These are phyloP conservation scores for Phylloscopus collybita DNA, from an alignment of 2,797 vertebrate species.

Conservation along the genomic window DNA sequence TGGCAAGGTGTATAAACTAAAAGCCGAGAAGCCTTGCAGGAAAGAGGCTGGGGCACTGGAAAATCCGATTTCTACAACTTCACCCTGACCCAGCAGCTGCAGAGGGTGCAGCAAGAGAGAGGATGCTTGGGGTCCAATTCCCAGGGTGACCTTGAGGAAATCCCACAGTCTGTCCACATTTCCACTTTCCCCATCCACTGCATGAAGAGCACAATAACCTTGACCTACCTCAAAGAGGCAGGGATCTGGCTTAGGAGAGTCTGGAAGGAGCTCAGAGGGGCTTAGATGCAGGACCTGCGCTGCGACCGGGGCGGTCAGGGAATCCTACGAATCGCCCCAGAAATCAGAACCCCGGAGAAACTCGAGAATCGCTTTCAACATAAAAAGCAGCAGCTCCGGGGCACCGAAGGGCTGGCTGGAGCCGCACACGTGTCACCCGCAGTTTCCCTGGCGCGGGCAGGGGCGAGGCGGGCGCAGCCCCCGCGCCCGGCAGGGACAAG, in stretches of 20 bases:
- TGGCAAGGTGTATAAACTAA: not conserved
- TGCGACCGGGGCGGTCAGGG: not conserved
- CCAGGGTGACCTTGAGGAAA: conserved; percentile 39
- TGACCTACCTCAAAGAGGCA: conserved; percentile 18
- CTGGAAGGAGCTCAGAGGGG: not conserved
- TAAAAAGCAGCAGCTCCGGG: not conserved
- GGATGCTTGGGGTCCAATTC: not conserved
- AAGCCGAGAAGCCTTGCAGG: not conserved
- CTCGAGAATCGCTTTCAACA: not conserved
- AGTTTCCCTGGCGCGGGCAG: not conserved
- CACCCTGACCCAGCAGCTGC: not conserved
- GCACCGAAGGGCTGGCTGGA: not conserved
- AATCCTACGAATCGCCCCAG: not conserved
- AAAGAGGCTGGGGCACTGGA: not conserved
- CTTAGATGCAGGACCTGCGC: not conserved
- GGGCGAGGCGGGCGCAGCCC: not conserved
- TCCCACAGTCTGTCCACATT: not conserved
- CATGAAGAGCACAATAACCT: not conserved
- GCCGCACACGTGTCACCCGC: conserved; percentile 33
- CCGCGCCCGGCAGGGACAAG: not conserved
- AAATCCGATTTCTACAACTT: not conserved
- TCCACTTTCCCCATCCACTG: not conserved
- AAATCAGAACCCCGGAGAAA: not conserved
- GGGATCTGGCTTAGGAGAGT: not conserved
- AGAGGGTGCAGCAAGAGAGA: not conserved